Evolutionary conservation across 2,888 invertebrate species (phyloP).

Genomic region (Meta bourneti): DNA sequence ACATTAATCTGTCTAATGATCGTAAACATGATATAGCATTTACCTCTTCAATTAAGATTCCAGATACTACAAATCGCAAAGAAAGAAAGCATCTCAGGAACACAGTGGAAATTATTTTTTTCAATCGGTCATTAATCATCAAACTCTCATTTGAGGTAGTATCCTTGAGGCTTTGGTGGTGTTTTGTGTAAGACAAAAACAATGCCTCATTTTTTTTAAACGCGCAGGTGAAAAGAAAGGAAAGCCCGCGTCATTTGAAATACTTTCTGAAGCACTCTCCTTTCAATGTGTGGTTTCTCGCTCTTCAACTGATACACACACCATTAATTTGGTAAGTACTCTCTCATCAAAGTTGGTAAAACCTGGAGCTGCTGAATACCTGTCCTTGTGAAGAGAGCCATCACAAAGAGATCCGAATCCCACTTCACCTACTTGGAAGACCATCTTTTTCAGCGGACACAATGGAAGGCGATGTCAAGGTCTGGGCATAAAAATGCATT

Average conservation of each 20-base stretch:
- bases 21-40: no score
- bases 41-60: no score
- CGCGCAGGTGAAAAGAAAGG: not conserved
- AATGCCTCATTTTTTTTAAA: conserved; percentile 13
- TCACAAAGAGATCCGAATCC: conserved; percentile 40
- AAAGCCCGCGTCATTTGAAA: not conserved
- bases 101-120: not conserved
- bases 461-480: conserved; percentile 76
- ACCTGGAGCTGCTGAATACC: conserved; percentile 17
- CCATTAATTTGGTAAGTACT: conserved; percentile 52
- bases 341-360: conserved; percentile 33
- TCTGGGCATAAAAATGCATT: conserved; percentile 32
- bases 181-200: not conserved
- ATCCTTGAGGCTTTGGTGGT: conserved; percentile 4
- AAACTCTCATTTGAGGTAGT: not conserved
- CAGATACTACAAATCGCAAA: no score
- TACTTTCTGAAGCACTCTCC: conserved; percentile 2
- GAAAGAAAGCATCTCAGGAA: not conserved
- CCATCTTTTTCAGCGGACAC: conserved; percentile 51
- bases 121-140: not conserved
- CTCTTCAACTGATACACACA: conserved; percentile 7
- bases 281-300: not conserved
- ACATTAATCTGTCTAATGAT: no score
- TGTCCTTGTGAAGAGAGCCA: conserved; percentile 48
- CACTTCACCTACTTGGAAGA: conserved; percentile 63